A percentile compares a stretch with the other conserved stretches of the same genome.
Conservation (phyloP, 2,888 invertebrate genomes). For the Hetaerina titia region DNA sequence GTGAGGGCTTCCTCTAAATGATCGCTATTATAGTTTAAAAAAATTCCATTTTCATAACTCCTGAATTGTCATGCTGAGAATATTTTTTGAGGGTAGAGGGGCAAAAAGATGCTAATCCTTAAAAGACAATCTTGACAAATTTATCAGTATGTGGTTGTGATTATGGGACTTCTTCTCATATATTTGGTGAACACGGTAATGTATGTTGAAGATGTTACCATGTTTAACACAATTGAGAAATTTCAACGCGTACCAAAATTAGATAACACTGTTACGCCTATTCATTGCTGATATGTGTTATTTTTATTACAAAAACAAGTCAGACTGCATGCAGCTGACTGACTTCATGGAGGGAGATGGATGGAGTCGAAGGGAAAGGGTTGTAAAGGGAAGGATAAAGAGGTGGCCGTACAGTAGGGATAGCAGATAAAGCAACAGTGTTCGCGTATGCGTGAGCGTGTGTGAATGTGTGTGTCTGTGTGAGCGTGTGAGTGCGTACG, state of each 20-base stretch:
- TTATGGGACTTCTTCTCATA: neutral
- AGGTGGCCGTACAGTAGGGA: neutral
- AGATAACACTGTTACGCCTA: neutral
- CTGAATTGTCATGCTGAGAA: neutral
- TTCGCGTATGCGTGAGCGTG: neutral
- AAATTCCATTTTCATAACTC: too few relatives aligned
- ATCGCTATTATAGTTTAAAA: too few relatives aligned
- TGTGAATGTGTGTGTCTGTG: neutral
- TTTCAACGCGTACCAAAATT: neutral
- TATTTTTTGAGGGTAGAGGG: neutral
- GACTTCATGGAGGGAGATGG: neutral
- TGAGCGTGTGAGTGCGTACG: neutral
- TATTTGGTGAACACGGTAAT: neutral
- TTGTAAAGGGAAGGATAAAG: neutral
- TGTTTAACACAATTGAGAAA: neutral
- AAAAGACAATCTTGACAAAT: too few relatives aligned
- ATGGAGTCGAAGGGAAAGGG: neutral
- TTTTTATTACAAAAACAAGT: neutral
- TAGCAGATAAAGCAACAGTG: neutral
- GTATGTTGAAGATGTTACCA: neutral
- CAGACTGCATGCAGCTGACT: neutral
- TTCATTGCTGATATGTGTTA: neutral
- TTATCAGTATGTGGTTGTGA: too few relatives aligned
- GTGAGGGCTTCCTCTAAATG: too few relatives aligned
- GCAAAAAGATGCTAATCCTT: too few relatives aligned